Percentiles rank a stretch among this genome's conserved stretches.
Evolutionary conservation across 2,888 invertebrate species (phyloP).

Genomic region (Callyntrura sp.): DNA sequence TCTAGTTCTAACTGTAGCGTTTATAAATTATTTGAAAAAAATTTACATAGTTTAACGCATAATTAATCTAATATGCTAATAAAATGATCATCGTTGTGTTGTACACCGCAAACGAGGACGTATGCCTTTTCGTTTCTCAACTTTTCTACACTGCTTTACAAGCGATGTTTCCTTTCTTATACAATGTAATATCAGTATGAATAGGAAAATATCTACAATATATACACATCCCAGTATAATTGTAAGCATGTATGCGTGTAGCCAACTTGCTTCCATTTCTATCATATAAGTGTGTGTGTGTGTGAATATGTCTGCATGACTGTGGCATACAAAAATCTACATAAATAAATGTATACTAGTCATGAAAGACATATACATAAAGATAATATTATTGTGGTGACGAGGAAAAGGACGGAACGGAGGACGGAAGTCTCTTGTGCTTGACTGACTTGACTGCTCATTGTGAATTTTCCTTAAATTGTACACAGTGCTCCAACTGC

Average conservation of each 20-base stretch:
- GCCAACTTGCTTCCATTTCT: neutral
- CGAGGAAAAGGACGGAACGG: slow-evolving; percentile 71
- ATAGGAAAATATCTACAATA: slow-evolving; percentile 5
- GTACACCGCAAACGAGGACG: no score
- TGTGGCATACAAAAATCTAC: slow-evolving; percentile 1
- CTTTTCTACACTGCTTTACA: no score
- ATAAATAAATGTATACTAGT: neutral
- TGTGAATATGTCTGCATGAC: neutral
- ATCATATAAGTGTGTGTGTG: no score
- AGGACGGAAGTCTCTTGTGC: slow-evolving; percentile 74
- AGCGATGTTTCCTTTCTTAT: neutral
- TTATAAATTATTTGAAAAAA: no score
- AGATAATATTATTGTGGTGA: slow-evolving; percentile 61
- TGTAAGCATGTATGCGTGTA: neutral
- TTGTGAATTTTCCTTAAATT: slow-evolving; percentile 60
- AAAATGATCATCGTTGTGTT: no score
- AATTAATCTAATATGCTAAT: no score
- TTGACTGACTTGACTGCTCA: slow-evolving; percentile 66
- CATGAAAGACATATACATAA: neutral
- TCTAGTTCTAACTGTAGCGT: no score
- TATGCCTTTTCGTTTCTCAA: no score
- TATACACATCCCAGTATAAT: neutral
- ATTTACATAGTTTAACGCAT: no score
- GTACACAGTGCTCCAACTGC: slow-evolving; percentile 14
- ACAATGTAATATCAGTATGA: slow-evolving; percentile 27